Evolutionary conservation across 2,888 invertebrate genomes (phyloP).

Genomic region (Drosophila tripunctata): DNA sequence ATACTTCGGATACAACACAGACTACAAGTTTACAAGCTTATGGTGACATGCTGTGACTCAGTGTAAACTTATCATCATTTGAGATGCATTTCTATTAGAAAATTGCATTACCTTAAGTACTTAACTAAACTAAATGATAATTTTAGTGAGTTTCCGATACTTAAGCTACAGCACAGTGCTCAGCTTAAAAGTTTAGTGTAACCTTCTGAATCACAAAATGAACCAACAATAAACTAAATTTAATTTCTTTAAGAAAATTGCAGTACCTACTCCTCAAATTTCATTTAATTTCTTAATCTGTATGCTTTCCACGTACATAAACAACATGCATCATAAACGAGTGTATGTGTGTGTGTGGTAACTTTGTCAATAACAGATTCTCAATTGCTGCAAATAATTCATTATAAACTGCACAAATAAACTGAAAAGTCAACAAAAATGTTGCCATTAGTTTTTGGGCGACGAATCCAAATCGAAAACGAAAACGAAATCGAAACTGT

Average conservation of each 20-base stretch:
- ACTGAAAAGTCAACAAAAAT: slow-evolving; percentile 73
- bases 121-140: no score
- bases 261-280: background rate
- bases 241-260: background rate
- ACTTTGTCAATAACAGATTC: slow-evolving; percentile 75
- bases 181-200: no score
- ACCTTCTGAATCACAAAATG: no score
- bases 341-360: slow-evolving; percentile 39
- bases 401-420: slow-evolving; percentile 53
- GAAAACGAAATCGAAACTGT: slow-evolving; percentile 76
- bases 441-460: slow-evolving; percentile 67
- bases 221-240: no score
- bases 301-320: background rate
- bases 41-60: no score
- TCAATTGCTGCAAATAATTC: slow-evolving; percentile 61
- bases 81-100: no score
- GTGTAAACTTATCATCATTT: no score
- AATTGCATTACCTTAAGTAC: no score
- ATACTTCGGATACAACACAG: no score
- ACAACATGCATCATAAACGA: slow-evolving; percentile 46
- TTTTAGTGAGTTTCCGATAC: no score
- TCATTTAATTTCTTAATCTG: slow-evolving; percentile 8
- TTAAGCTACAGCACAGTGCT: no score
- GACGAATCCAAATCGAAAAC: slow-evolving; percentile 69
- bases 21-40: no score